A percentile compares a stretch with the other conserved stretches of the same genome.
phyloP scores from a whole-genome alignment of 2,113 vertebrate species.

The Gymnarchus niloticus region DNA sequence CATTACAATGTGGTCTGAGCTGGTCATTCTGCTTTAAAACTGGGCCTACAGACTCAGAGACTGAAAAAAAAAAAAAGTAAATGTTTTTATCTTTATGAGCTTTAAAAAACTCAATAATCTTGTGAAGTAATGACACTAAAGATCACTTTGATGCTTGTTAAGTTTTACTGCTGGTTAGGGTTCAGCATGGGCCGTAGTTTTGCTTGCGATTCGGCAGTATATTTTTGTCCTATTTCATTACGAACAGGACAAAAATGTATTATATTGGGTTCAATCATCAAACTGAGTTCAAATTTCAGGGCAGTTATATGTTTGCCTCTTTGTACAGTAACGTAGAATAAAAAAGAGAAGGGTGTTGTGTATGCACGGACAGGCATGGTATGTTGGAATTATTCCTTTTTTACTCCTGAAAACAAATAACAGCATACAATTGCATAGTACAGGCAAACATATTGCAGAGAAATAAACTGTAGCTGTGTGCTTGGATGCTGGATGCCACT shows the following conservation, averaged over 20 bases:
- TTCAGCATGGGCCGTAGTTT: background rate
- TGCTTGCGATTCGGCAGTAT: background rate
- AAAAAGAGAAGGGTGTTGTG: too few relatives aligned
- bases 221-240: conserved; percentile 6
- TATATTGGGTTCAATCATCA: too few relatives aligned
- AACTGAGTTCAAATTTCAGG: background rate
- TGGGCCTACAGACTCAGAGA: background rate
- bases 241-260: background rate
- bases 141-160: background rate
- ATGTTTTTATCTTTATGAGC: background rate
- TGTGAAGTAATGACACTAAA: background rate
- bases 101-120: background rate
- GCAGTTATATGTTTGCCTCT: background rate
- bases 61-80: background rate
- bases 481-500: too few relatives aligned
- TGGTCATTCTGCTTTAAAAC: background rate
- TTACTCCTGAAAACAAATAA: too few relatives aligned
- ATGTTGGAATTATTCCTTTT: too few relatives aligned
- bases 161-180: background rate
- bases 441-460: too few relatives aligned
- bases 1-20: background rate
- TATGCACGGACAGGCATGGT: too few relatives aligned
- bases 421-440: too few relatives aligned
- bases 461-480: too few relatives aligned
- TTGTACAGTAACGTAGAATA: too few relatives aligned